phyloP scores from a whole-genome alignment of 2,797 vertebrate genomes.

The Cyclopterus lumpus region DNA sequence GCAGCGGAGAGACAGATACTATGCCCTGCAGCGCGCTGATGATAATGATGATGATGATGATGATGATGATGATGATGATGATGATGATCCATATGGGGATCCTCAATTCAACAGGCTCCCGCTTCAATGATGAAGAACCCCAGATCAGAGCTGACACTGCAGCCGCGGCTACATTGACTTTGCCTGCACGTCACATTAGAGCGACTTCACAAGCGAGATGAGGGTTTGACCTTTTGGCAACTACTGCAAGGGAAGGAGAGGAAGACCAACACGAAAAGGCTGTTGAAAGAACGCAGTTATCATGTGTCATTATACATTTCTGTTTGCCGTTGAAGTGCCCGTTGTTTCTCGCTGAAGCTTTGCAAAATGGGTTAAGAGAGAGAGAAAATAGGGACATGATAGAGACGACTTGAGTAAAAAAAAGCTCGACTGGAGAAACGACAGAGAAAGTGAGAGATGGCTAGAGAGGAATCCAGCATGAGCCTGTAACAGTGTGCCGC shows the following conservation, averaged over 20 bases:
- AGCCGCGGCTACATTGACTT: slow-evolving; percentile 56
- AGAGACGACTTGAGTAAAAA: slow-evolving; percentile 42
- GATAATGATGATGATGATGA: slow-evolving; percentile 68
- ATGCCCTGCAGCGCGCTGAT: slow-evolving; percentile 57
- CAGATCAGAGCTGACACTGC: slow-evolving; percentile 67
- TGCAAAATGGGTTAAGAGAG: neutral
- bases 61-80: slow-evolving; percentile 67
- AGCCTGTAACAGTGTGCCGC: slow-evolving; percentile 69
- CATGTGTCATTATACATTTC: slow-evolving; percentile 23
- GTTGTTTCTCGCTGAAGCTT: slow-evolving; percentile 14
- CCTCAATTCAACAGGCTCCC: slow-evolving; percentile 61
- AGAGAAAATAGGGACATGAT: slow-evolving; percentile 12
- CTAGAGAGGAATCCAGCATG: slow-evolving; percentile 35
- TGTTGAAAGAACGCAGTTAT: slow-evolving; percentile 15
- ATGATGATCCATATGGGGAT: slow-evolving; percentile 70
- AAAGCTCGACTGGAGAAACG: slow-evolving; percentile 48
- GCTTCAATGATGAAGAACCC: slow-evolving; percentile 57
- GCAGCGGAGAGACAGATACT: slow-evolving; percentile 55
- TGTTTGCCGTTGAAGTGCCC: slow-evolving; percentile 30
- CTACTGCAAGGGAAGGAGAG: slow-evolving; percentile 10
- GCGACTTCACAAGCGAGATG: slow-evolving; percentile 44
- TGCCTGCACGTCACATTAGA: slow-evolving; percentile 60
- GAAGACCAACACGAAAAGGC: slow-evolving; percentile 26
- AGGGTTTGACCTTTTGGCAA: slow-evolving; percentile 70
- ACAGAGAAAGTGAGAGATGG: slow-evolving; percentile 37